Conservation (phyloP, 2,797 vertebrate species). For the Hemibagrus guttatus region DNA sequence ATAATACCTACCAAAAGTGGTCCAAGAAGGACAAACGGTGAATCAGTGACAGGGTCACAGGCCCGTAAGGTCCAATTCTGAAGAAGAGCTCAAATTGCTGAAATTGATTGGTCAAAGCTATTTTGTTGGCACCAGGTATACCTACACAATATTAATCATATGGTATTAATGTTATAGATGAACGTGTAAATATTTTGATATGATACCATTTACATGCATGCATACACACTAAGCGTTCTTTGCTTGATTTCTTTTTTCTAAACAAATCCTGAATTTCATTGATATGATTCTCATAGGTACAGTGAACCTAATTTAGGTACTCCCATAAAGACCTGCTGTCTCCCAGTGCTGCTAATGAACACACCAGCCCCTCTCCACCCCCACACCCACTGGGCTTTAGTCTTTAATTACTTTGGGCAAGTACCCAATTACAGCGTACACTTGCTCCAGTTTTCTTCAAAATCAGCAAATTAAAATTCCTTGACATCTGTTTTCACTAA, state of each 20-base stretch:
- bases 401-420: slow-evolving; percentile 47
- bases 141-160: background rate
- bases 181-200: too few species aligned
- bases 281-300: slow-evolving; percentile 5
- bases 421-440: slow-evolving; percentile 33
- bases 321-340: slow-evolving; percentile 24
- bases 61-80: too few species aligned
- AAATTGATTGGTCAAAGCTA: too few species aligned
- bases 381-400: slow-evolving; percentile 53
- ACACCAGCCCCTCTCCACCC: slow-evolving; percentile 37
- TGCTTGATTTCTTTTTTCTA: background rate
- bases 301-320: slow-evolving; percentile 13
- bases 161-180: background rate
- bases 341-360: slow-evolving; percentile 28
- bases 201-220: background rate
- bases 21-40: too few species aligned
- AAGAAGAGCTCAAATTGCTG: too few species aligned
- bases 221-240: background rate
- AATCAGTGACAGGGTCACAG: too few species aligned
- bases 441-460: slow-evolving; percentile 27
- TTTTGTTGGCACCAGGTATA: background rate
- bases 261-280: background rate
- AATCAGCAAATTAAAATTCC: slow-evolving; percentile 38
- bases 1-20: too few species aligned
- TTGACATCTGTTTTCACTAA: slow-evolving; percentile 29